Evolutionary conservation across 2,113 vertebrate species (phyloP).

Genomic region (Blennius ocellaris): DNA sequence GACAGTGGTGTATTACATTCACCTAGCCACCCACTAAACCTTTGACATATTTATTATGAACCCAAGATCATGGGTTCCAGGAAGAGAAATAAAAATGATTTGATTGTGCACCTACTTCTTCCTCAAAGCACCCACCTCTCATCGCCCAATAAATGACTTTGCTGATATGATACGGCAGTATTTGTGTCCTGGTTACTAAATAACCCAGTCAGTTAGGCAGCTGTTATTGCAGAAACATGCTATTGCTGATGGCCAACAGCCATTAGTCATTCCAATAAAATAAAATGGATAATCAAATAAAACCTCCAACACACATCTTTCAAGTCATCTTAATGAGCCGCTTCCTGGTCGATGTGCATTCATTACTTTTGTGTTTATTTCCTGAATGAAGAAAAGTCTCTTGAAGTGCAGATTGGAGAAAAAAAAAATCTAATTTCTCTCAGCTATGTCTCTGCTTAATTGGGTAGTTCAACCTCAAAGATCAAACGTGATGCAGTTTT

Average conservation of each 20-base stretch:
- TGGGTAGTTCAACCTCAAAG: background rate
- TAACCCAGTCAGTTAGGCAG: constrained; percentile 58
- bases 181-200: constrained; percentile 74
- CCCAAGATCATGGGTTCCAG: constrained; percentile 27
- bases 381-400: background rate
- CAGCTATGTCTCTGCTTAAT: background rate
- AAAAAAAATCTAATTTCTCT: background rate
- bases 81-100: constrained; percentile 31
- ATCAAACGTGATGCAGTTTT: background rate
- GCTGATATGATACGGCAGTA: constrained; percentile 64
- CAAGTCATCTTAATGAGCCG: constrained; percentile 9
- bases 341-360: background rate
- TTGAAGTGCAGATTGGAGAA: background rate
- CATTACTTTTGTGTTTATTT: constrained; percentile 27
- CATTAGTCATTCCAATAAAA: constrained; percentile 47
- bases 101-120: constrained; percentile 27
- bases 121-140: constrained; percentile 34
- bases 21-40: constrained; percentile 13
- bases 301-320: constrained; percentile 11
- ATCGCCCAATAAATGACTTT: constrained; percentile 55
- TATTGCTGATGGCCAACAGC: constrained; percentile 37
- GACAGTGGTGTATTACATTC: background rate
- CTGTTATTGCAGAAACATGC: constrained; percentile 17
- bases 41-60: constrained; percentile 26
- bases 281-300: constrained; percentile 32